Base-by-base conservation (phyloP, 2,113 vertebrate genomes). In the Centropus bengalensis region DNA sequence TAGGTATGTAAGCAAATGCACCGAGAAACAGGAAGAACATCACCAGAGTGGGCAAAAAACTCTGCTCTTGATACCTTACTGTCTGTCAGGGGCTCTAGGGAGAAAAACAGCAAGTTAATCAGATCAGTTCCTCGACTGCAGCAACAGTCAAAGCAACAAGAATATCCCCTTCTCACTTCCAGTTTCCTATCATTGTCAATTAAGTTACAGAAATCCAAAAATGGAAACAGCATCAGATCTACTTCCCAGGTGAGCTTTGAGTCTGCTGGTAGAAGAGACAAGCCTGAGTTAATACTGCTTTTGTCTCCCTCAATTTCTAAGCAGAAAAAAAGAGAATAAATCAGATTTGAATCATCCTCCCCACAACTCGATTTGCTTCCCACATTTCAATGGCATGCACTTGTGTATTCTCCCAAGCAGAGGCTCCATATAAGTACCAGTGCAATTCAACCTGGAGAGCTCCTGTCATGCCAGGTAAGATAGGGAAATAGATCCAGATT, bases 381-480 rank as follows among this genome's bases (percentile, higher is more conserved):
- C 33, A 55, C 7, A 0, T 33, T 58, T 22, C 17, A 28, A n/a
- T 1, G 3, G 10, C 26, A 51, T 4, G 15, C 3, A 18, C 14
- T 59, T 69, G 27, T 13, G 14, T 15, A 32, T 45, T 21, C 22
- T 78, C 26, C 67, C 40, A 36, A 28, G 28, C 24, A 21, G 6
- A 47, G 15, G 19, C 15, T 36, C 62, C 38, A 27, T 67, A 24
- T 14, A 67, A 21, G 7, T 16, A 5, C 40, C 26, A 26, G 19
- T 40, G 10, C 2, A 0, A 63, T 23, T 58, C 74, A 79, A 30
- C 21, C 75, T 44, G 16, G 9, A 23, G 55, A 90, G 44, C 8
- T n/a, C 24, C 47, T 56, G 12, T 28, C 5, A 27, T 14, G 8
- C 19, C 54, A 76, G 70, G 66, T 82, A 23, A 68, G 42, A 23